Base-by-base conservation (phyloP, 1,140 invertebrate species). In the Platyscapa corneri region DNA sequence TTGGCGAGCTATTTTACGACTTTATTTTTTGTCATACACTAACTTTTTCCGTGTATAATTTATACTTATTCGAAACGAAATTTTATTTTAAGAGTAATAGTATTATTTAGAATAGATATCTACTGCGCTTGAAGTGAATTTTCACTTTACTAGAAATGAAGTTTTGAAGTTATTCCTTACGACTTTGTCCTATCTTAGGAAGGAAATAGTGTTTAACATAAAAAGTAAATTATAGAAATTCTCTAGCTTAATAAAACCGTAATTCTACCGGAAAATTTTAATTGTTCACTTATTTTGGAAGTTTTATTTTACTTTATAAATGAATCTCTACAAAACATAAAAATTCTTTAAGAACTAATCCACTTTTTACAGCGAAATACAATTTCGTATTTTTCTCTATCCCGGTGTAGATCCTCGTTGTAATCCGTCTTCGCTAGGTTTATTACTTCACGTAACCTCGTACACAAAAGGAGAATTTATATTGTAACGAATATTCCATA, bases 391-490 rank as follows among this genome's bases (percentile, higher is more conserved):
- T 32, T 46, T 67, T 67, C 64, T 67, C 64, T 32, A 8, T 8
- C 64, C n/a, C 6, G 64, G 64, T 67, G 64, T 67, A 67, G 64
- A 67, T 67, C 30, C 64, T 67, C n/a, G n/a, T 67, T 67, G 64
- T 67, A 67, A 67, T 67, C 64, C 64, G 30, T 67, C 64, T 67
- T 67, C 64, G 64, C 64, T 67, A n/a, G 30, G 30, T 67, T 67
- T 67, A 67, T 67, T 67, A 67, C 30, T 67, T 67, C 64, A 8
- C 64, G 64, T 32, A 67, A 32, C 64, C 64, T 3, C 32, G 64
- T 67, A 67, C 64, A 67, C 30, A 32, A 32, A 67, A 67, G 64
- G 32, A 67, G 30, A 32, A 67, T 67, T 67, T 67, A 30, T 16
- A 7, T 5, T 32, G 30, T 67, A 67, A 67, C 64, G 64, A 67